A percentile compares a stretch with the other conserved stretches of the same genome.
These are phyloP conservation scores for Poecile atricapillus DNA, from an alignment of 2,113 vertebrate genomes.

Conservation along the genomic window DNA sequence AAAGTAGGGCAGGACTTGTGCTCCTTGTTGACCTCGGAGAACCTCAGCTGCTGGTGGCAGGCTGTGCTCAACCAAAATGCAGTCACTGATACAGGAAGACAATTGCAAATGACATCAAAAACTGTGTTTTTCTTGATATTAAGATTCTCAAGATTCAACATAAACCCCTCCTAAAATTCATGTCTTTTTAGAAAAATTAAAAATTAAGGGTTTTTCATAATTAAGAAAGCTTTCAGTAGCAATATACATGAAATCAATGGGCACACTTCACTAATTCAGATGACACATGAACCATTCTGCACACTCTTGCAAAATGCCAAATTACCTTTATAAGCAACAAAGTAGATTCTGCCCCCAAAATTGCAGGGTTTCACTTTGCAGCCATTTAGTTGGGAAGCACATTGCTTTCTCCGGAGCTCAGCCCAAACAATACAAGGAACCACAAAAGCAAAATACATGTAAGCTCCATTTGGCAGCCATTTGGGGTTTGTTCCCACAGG, in stretches of 20 bases:
- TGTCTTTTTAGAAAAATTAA: background rate
- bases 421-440: accelerated
- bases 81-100: background rate
- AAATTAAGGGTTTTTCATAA: background rate
- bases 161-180: background rate
- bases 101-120: background rate
- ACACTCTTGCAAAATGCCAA: background rate
- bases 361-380: background rate
- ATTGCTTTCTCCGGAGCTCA: background rate
- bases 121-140: background rate
- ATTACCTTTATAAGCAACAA: background rate
- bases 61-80: background rate
- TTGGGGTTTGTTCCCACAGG: background rate
- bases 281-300: background rate
- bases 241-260: background rate
- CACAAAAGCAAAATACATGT: background rate
- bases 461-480: background rate
- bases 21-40: background rate
- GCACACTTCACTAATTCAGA: background rate
- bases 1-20: background rate
- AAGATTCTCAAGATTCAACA: background rate
- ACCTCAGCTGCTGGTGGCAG: accelerated
- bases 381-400: background rate
- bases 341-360: background rate
- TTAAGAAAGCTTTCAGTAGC: background rate